Evolutionary conservation across 2,797 vertebrate species (phyloP).

Genomic region (Alauda arvensis): DNA sequence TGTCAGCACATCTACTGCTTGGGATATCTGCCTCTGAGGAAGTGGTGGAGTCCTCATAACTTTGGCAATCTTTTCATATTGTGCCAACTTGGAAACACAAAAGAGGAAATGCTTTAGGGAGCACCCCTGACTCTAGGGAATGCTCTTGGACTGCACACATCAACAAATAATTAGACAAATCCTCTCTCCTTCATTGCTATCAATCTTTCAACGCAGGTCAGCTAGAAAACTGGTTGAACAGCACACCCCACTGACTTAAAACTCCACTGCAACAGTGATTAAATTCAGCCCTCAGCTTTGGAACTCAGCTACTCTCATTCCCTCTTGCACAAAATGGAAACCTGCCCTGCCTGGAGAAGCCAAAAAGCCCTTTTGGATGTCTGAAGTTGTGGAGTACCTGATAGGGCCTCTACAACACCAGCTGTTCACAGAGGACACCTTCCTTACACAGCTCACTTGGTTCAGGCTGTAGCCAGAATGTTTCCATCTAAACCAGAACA

Average conservation of each 20-base stretch:
- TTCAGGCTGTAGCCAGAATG: neutral
- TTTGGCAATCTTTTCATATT: neutral
- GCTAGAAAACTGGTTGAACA: conserved; percentile 13
- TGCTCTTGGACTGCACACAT: neutral
- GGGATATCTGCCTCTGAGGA: neutral
- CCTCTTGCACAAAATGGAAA: neutral
- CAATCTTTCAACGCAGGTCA: neutral
- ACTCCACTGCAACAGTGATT: neutral
- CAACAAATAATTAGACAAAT: neutral
- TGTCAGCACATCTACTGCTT: neutral
- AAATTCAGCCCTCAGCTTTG: neutral
- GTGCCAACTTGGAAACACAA: neutral
- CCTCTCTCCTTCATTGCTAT: neutral
- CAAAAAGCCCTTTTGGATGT: neutral
- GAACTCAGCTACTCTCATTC: neutral
- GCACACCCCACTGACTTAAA: conserved; percentile 24
- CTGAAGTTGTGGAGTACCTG: neutral
- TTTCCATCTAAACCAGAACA: neutral
- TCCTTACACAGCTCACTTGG: neutral
- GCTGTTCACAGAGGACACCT: neutral
- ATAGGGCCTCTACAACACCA: neutral
- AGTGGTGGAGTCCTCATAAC: neutral
- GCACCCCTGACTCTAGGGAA: neutral
- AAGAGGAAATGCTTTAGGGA: neutral
- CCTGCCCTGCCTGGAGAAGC: neutral